phyloP scores from a whole-genome alignment of 2,113 vertebrate species.

The Procavia capensis region DNA sequence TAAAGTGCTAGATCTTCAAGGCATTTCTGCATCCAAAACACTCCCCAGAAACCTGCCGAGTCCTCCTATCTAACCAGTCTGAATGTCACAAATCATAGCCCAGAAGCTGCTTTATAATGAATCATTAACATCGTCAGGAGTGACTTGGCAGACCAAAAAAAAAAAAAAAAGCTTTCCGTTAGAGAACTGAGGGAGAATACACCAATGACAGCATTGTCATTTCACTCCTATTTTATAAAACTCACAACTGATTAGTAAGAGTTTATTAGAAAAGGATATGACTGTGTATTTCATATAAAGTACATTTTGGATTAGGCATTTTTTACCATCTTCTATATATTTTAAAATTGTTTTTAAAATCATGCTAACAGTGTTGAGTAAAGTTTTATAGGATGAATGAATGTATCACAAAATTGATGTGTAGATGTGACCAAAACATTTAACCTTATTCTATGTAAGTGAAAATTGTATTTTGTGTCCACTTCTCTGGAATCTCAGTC shows the following conservation, averaged over 20 bases:
- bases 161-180: constrained; percentile 86
- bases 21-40: constrained; percentile 97
- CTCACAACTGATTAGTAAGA: constrained; percentile 87
- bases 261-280: constrained; percentile 81
- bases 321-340: not conserved
- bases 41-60: constrained; percentile 96
- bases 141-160: constrained; percentile 93
- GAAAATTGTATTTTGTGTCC: not conserved
- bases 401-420: not conserved
- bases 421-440: not conserved
- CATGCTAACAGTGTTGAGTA: not conserved
- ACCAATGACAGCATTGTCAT: constrained; percentile 91
- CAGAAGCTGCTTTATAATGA: constrained; percentile 95
- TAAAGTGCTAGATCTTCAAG: constrained; percentile 99
- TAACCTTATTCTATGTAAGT: constrained; percentile 8
- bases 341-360: constrained; percentile 64
- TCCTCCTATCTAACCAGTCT: constrained; percentile 94
- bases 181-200: constrained; percentile 88
- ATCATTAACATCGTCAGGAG: constrained; percentile 99
- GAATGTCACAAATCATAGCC: constrained; percentile 98
- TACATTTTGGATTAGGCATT: not conserved
- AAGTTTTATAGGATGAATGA: constrained; percentile 24
- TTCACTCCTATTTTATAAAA: constrained; percentile 86
- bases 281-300: not conserved
- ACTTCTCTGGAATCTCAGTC: not conserved